phyloP scores from a whole-genome alignment of 2,797 vertebrate genomes.

The Etheostoma perlongum region DNA sequence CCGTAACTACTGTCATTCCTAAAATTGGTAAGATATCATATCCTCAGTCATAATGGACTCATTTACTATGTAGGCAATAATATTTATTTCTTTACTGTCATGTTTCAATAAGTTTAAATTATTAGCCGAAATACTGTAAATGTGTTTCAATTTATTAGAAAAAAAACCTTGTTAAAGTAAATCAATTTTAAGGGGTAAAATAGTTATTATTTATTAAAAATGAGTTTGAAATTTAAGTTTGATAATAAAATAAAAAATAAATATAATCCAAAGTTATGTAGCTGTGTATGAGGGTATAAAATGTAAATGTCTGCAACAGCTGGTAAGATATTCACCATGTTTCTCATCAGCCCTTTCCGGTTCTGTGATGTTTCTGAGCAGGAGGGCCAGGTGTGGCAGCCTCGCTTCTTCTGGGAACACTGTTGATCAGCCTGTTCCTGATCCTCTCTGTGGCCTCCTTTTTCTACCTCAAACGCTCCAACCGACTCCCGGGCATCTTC shows the following conservation, averaged over 20 bases:
- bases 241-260: background rate
- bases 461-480: slow-evolving; percentile 98
- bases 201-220: background rate
- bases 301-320: background rate
- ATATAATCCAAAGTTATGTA: too few relatives aligned
- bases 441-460: slow-evolving; percentile 95
- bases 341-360: slow-evolving; percentile 6
- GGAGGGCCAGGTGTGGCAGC: slow-evolving; percentile 91
- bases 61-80: background rate
- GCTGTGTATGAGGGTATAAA: background rate
- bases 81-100: background rate
- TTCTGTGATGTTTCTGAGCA: slow-evolving; percentile 67
- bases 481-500: slow-evolving; percentile 90
- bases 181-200: background rate
- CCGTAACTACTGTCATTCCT: slow-evolving; percentile 78
- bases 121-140: background rate
- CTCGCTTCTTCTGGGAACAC: slow-evolving; percentile 93
- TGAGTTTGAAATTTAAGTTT: background rate
- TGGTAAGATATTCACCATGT: background rate
- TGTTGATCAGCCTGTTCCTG: slow-evolving; percentile 93
- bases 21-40: slow-evolving; percentile 83
- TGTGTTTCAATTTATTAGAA: background rate
- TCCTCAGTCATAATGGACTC: background rate
- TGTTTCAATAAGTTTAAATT: background rate
- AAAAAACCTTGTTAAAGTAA: background rate